A percentile compares a stretch with the other conserved stretches of the same genome.
phyloP scores from a whole-genome alignment of 2,797 vertebrate genomes.

The Tadarida brasiliensis region DNA sequence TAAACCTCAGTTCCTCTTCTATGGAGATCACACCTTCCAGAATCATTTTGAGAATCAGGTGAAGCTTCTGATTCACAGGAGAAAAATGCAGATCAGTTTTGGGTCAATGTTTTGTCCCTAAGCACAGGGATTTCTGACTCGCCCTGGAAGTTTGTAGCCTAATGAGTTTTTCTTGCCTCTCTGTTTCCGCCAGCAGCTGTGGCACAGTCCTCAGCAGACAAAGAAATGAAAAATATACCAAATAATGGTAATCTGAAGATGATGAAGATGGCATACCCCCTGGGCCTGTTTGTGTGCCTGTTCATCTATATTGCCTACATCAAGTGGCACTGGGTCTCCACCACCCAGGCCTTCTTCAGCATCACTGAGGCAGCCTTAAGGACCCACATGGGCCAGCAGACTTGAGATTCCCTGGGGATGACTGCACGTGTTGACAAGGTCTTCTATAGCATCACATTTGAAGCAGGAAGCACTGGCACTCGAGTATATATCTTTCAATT shows the following conservation, averaged over 20 bases:
- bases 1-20: background rate
- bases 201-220: background rate
- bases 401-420: background rate
- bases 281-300: constrained; percentile 89
- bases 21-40: background rate
- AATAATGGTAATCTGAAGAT: constrained; percentile 92
- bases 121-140: background rate
- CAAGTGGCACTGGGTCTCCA: constrained; percentile 88
- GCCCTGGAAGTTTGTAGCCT: background rate
- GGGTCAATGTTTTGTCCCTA: background rate
- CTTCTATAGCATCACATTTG: constrained; percentile 97
- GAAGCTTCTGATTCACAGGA: background rate
- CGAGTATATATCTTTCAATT: constrained; percentile 96
- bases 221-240: constrained; percentile 75
- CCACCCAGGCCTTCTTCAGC: constrained; percentile 69
- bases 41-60: background rate
- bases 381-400: constrained; percentile 62
- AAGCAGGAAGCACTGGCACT: constrained; percentile 97
- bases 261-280: constrained; percentile 89
- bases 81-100: background rate
- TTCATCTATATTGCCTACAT: constrained; percentile 92
- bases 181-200: background rate
- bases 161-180: background rate
- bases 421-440: constrained; percentile 61
- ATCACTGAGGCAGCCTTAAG: constrained; percentile 70